Evolutionary conservation across 1,140 invertebrate species (phyloP).

Genomic region (Mycetomoellerius zeteki): DNA sequence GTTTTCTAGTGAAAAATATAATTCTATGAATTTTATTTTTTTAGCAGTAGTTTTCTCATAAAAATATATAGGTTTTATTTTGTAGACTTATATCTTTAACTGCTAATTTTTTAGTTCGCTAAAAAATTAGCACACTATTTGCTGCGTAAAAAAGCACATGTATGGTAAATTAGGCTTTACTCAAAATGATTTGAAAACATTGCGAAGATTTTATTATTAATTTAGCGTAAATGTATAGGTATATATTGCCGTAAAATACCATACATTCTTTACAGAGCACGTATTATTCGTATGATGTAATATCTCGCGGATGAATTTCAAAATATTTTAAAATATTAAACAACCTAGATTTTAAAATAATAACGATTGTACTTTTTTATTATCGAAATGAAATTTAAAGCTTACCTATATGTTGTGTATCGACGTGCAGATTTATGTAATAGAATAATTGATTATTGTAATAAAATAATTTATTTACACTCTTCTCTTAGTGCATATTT

Average conservation of each 20-base stretch:
- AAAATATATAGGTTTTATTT: too few species aligned
- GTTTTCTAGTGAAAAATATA: too few species aligned
- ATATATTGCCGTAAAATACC: too few species aligned
- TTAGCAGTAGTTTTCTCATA: too few species aligned
- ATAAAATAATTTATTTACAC: background rate
- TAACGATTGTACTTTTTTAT: background rate
- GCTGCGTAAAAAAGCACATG: too few species aligned
- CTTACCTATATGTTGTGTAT: background rate
- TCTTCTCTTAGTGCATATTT: background rate
- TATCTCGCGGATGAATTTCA: background rate
- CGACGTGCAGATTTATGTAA: too few species aligned
- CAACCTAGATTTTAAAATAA: background rate
- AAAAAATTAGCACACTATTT: too few species aligned
- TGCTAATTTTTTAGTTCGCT: too few species aligned
- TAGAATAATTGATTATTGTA: background rate
- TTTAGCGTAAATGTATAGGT: background rate
- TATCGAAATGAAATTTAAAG: background rate
- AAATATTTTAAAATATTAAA: constrained; percentile 2
- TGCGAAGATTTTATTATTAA: background rate
- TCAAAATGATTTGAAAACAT: background rate
- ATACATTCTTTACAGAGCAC: too few species aligned
- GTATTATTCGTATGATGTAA: background rate
- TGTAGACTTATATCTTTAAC: too few species aligned
- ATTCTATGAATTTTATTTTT: too few species aligned
- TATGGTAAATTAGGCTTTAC: too few species aligned